Percentiles rank a stretch among this genome's conserved stretches.
Conservation (phyloP, 2,797 vertebrate species). For the Anabas testudineus region DNA sequence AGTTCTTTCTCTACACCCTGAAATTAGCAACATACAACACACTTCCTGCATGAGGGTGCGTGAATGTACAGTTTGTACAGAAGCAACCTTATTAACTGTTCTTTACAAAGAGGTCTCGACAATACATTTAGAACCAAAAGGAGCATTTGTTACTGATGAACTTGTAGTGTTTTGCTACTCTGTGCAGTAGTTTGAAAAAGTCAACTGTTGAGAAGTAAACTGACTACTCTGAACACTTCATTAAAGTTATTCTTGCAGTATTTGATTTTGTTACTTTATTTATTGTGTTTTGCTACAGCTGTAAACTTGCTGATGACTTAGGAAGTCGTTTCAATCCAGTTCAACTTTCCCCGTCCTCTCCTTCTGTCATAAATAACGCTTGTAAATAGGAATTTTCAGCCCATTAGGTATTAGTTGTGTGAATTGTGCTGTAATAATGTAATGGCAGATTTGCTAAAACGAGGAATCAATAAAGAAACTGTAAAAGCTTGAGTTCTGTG, state of each 20-base stretch:
- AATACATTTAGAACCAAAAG: constrained; percentile 41
- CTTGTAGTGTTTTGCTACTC: constrained; percentile 31
- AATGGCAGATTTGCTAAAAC: constrained; percentile 78
- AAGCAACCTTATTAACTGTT: constrained; percentile 18
- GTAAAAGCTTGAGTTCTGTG: constrained; percentile 45
- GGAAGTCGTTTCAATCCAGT: constrained; percentile 26
- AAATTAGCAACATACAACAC: constrained; percentile 27
- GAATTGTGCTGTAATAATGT: constrained; percentile 82
- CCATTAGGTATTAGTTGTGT: constrained; percentile 76
- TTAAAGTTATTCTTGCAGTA: constrained; percentile 50
- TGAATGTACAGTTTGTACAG: constrained; percentile 43
- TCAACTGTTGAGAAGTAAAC: constrained; percentile 35
- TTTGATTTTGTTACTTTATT: constrained; percentile 45
- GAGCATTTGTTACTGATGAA: constrained; percentile 24
- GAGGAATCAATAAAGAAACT: constrained; percentile 75
- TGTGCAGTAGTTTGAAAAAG: constrained; percentile 36
- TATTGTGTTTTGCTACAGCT: constrained; percentile 68
- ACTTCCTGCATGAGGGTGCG: constrained; percentile 14
- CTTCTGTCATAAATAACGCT: constrained; percentile 45
- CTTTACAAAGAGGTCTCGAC: constrained; percentile 44
- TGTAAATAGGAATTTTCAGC: constrained; percentile 77
- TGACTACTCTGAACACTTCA: constrained; percentile 60
- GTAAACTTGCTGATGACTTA: constrained; percentile 56
- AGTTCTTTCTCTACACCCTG: constrained; percentile 38
- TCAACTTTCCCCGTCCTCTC: background rate